Evolutionary conservation across 2,888 invertebrate species (phyloP).

Genomic region (Phytoseiulus persimilis): DNA sequence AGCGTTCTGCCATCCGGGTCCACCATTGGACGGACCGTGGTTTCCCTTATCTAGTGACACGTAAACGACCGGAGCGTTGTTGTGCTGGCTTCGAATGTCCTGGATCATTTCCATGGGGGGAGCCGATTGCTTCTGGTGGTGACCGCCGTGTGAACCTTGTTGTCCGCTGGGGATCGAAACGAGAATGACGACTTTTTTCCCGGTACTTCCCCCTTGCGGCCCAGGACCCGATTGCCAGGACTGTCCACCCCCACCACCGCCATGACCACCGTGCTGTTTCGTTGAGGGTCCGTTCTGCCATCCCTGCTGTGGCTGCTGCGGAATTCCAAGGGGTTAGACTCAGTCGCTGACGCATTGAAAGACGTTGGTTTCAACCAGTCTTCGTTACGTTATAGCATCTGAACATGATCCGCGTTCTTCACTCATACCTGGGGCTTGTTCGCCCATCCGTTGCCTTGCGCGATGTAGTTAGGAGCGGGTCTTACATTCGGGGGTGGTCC

Average conservation of each 20-base stretch:
- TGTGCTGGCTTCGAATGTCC: conserved; percentile 9
- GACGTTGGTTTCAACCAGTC: not conserved
- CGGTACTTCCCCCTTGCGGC: not conserved
- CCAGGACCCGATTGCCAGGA: conserved; percentile 10
- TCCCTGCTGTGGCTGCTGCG: not conserved
- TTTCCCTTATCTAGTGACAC: conserved; percentile 22
- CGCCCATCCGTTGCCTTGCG: not conserved
- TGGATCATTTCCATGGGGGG: not conserved
- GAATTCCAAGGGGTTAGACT: not conserved
- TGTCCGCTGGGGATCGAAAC: conserved; percentile 18
- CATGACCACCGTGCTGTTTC: not conserved
- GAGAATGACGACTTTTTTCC: conserved; percentile 32
- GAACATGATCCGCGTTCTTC: not conserved
- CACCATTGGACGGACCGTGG: not conserved
- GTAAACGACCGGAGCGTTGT: conserved; percentile 22
- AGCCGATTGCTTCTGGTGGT: not conserved
- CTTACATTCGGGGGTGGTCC: not conserved
- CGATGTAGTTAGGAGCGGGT: not conserved
- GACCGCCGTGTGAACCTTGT: not conserved
- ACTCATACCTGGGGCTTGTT: not conserved
- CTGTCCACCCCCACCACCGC: not conserved
- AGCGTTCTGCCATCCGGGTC: not conserved
- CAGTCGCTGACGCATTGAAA: not conserved
- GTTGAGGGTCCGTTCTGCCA: not conserved
- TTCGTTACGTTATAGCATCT: not conserved